Base-by-base conservation (phyloP, 2,797 vertebrate species). In the Etheostoma perlongum region DNA sequence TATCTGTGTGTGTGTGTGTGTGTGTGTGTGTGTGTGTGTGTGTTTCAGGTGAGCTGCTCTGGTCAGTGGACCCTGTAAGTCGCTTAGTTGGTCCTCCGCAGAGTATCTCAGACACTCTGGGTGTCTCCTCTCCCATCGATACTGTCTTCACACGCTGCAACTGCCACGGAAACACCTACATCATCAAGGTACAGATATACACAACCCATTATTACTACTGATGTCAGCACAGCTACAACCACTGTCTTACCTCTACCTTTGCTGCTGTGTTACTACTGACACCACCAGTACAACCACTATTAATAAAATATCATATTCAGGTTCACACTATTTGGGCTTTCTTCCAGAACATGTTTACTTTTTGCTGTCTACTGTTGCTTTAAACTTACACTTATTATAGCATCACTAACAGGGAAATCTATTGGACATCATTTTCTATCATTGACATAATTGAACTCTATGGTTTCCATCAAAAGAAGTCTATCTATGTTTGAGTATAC, bases 101-200 rank as follows among this genome's bases (percentile, higher is more conserved):
- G 0, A 96, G 87, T 15, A 97, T 99, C 86, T 92, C 59, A 4
- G 95, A 96, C 0, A 94, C 92, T 36, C 96, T 97, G 92, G 96
- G 97, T 10, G 88, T 98, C 78, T 90, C 96, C 0, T 95, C 96
- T 0, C 96, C 97, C 40, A 96, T 98, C 0, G 96, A 98, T 13
- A 91, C 96, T 0, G 95, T 95, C 66, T 98, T 99, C 91, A 97
- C 97, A 14, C 94, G 97, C 79, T 95, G 95, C 78, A 97, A 97
- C 93, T 99, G 97, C 82, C 95, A 95, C 23, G 94, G 95, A 42
- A 96, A 96, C 78, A 97, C 94, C 63, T 98, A 97, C 92, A 95
- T 99, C 84, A 94, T 98, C 85, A 98, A 98, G 96, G 97, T 91
- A 81, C 8, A n/a, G n/a, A 55, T 42, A 58, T 14, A 16, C 6